These are phyloP conservation scores for Drosophila melanosoma DNA, from an alignment of 2,888 invertebrate genomes.

Conservation along the genomic window DNA sequence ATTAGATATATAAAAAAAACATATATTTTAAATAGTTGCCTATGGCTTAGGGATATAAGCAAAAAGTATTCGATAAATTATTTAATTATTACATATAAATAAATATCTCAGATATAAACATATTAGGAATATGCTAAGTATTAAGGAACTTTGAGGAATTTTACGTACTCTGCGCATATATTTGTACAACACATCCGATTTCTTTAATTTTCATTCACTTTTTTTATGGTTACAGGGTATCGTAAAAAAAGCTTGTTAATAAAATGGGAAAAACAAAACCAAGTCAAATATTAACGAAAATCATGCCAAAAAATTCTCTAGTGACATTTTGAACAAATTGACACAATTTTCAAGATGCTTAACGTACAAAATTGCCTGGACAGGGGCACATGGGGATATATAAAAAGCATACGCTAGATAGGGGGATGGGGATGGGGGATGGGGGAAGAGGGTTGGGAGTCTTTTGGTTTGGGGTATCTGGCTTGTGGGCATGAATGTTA, in stretches of 20 bases:
- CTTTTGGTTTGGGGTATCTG: not conserved
- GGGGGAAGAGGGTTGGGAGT: not conserved
- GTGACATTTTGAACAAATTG: slow-evolving; percentile 81
- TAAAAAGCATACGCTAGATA: slow-evolving; percentile 1
- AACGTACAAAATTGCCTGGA: slow-evolving; percentile 68
- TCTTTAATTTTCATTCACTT: not conserved
- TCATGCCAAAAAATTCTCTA: slow-evolving; percentile 75
- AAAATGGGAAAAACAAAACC: slow-evolving; percentile 5
- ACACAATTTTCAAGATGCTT: slow-evolving; percentile 81
- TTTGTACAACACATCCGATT: not conserved
- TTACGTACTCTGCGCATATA: not conserved
- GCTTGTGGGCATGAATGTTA: not conserved
- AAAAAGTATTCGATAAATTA: not conserved
- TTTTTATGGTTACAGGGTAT: slow-evolving; percentile 16
- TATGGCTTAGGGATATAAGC: not conserved
- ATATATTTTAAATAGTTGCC: not conserved
- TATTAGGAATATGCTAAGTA: not conserved
- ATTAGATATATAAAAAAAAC: not conserved
- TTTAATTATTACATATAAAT: not conserved
- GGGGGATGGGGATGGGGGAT: not conserved
- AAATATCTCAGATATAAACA: not conserved
- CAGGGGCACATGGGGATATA: slow-evolving; percentile 27
- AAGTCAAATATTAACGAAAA: slow-evolving; percentile 64
- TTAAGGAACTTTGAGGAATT: not conserved
- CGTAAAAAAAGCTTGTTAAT: not conserved